Percentiles rank a stretch among this genome's conserved stretches.
phyloP scores from a whole-genome alignment of 1,140 invertebrate species.

The Cataglyphis hispanica region DNA sequence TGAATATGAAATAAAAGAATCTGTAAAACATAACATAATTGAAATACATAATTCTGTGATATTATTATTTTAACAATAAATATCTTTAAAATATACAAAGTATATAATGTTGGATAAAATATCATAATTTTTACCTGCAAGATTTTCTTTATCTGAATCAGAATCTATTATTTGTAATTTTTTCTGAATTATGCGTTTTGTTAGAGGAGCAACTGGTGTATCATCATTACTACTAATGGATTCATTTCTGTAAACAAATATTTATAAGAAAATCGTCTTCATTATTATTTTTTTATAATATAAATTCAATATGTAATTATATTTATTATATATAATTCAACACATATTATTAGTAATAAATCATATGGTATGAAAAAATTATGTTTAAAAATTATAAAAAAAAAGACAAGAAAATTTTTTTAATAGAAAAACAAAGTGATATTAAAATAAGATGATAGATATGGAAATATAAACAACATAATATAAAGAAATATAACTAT shows the following conservation, averaged over 20 bases:
- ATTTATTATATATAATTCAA: neutral
- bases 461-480: too few species aligned
- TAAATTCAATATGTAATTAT: neutral
- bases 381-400: too few species aligned
- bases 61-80: slow-evolving; percentile 1
- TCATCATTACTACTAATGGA: neutral
- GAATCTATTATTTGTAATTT: neutral
- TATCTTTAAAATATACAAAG: neutral
- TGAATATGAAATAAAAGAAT: neutral
- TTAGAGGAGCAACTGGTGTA: neutral
- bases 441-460: too few species aligned
- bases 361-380: too few species aligned
- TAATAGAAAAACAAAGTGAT: too few species aligned
- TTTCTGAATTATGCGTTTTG: neutral
- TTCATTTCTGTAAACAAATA: slow-evolving; percentile 6
- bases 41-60: neutral
- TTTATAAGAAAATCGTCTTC: neutral
- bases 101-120: neutral
- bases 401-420: too few species aligned
- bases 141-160: neutral
- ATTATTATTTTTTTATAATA: neutral
- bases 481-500: too few species aligned
- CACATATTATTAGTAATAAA: too few species aligned
- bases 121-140: neutral
- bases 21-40: slow-evolving; percentile 24